phyloP scores from a whole-genome alignment of 2,113 vertebrate species.

The Cisticola juncidis region DNA sequence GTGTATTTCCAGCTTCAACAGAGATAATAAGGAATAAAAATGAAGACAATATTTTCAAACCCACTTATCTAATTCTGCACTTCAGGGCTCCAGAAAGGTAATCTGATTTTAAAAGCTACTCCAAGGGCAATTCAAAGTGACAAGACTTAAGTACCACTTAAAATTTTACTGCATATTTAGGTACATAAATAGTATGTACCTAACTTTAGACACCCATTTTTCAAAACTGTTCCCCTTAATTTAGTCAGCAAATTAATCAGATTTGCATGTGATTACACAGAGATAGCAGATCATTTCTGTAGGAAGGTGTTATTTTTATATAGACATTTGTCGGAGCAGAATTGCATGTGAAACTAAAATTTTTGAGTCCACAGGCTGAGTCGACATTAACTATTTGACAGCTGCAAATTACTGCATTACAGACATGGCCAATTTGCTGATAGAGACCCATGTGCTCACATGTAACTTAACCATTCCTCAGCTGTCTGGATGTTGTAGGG shows the following conservation, averaged over 20 bases:
- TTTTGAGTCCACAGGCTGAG: neutral
- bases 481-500: neutral
- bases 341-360: constrained; percentile 24
- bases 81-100: constrained; percentile 21
- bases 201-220: constrained; percentile 49
- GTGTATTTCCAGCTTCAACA: neutral
- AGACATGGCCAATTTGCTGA: neutral
- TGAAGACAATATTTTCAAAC: constrained; percentile 42
- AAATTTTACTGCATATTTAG: constrained; percentile 34
- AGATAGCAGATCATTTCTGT: constrained; percentile 47
- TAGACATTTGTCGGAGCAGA: neutral
- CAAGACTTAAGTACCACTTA: constrained; percentile 8
- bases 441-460: neutral
- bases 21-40: constrained; percentile 41
- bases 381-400: constrained; percentile 34
- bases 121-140: constrained; percentile 27
- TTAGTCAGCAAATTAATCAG: constrained; percentile 63
- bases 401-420: neutral
- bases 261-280: constrained; percentile 55
- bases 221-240: constrained; percentile 35
- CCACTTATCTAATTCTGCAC: neutral
- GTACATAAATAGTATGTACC: constrained; percentile 20
- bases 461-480: neutral
- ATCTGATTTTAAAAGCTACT: constrained; percentile 44
- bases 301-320: constrained; percentile 64